Evolutionary conservation across 2,797 vertebrate species (phyloP).

Genomic region (Ctenochaetus hawaiiensis): DNA sequence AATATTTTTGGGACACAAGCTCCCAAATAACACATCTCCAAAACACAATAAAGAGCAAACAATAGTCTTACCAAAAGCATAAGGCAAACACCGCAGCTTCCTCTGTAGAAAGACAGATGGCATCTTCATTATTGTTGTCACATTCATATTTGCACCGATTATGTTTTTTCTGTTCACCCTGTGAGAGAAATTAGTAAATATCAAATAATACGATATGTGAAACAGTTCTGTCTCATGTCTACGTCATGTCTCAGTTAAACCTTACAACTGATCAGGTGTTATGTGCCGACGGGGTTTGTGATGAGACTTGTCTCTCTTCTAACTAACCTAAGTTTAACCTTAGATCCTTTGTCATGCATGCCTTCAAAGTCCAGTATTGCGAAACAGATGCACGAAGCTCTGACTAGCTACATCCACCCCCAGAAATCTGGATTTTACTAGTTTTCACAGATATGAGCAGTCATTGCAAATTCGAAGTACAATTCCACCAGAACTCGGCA

Average conservation of each 20-base stretch:
- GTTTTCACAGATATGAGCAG: too few relatives aligned
- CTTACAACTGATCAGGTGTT: neutral
- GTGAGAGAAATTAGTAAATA: neutral
- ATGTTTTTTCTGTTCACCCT: neutral
- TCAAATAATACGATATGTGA: neutral
- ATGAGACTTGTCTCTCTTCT: neutral
- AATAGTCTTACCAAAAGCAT: conserved; percentile 49
- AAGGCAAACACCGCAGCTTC: conserved; percentile 20
- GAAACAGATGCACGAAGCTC: too few relatives aligned
- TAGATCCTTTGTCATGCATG: neutral
- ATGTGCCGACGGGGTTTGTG: neutral
- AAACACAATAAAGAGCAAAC: neutral
- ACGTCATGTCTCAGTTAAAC: neutral
- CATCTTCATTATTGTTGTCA: conserved; percentile 1
- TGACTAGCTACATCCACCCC: too few relatives aligned
- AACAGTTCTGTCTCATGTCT: too few relatives aligned
- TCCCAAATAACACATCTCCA: neutral
- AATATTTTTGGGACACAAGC: neutral
- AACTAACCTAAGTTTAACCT: conserved; percentile 6
- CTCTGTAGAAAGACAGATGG: neutral
- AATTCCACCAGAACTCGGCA: too few relatives aligned
- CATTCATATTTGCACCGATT: conserved; percentile 18
- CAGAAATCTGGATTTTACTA: neutral
- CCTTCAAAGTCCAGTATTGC: too few relatives aligned
- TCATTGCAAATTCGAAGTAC: too few relatives aligned